phyloP scores from a whole-genome alignment of 2,113 vertebrate genomes.

The Hemicordylus capensis region DNA sequence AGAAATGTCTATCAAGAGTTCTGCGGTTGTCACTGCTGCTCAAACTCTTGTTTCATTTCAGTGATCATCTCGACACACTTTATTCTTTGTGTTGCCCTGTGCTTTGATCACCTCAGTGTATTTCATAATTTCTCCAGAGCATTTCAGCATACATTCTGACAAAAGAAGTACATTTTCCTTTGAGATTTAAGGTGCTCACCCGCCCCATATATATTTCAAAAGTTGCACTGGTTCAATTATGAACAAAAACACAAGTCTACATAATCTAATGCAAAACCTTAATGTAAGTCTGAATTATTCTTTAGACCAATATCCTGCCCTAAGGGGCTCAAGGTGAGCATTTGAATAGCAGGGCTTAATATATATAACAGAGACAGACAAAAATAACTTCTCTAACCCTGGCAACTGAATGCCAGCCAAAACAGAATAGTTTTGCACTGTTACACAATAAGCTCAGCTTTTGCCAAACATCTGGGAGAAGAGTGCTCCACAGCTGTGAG shows the following conservation, averaged over 20 bases:
- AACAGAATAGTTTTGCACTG: not conserved
- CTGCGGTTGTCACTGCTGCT: not conserved
- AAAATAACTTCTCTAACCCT: not conserved
- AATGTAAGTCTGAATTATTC: not conserved
- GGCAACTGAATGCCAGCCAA: not conserved
- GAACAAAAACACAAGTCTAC: not conserved
- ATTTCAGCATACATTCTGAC: not conserved
- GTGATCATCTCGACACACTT: not conserved
- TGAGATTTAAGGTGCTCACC: not conserved
- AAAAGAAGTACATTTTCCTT: not conserved
- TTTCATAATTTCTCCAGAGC: constrained; percentile 7
- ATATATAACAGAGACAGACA: not conserved
- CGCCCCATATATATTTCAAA: not conserved
- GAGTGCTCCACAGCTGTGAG: not conserved
- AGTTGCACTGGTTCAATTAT: not conserved
- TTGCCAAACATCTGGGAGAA: not conserved
- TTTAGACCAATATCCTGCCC: not conserved
- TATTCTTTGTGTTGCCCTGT: not conserved
- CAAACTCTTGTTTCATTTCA: not conserved
- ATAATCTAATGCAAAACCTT: not conserved
- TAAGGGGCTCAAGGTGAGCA: not conserved
- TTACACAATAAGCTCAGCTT: not conserved
- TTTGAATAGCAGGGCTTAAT: not conserved
- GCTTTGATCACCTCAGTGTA: constrained; percentile 4
- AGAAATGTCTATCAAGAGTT: not conserved